Evolutionary conservation across 2,797 vertebrate species (phyloP).

Genomic region (Tadarida brasiliensis): DNA sequence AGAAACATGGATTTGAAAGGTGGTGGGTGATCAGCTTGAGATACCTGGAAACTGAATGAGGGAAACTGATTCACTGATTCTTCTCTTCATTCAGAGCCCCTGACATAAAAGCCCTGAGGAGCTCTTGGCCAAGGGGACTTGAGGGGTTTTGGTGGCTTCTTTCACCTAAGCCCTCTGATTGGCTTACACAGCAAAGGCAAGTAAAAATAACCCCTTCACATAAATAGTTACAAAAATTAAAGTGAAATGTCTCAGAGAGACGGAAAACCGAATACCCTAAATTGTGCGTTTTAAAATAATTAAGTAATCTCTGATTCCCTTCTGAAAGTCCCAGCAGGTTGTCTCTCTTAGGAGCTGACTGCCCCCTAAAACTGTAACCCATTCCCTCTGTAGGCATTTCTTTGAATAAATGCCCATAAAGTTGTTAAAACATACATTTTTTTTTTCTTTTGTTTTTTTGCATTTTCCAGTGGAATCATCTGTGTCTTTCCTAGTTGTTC

Average conservation of each 20-base stretch:
- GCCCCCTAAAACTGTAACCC: neutral
- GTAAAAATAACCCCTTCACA: constrained; percentile 17
- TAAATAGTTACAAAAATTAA: neutral
- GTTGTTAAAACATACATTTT: neutral
- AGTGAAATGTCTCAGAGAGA: constrained; percentile 1
- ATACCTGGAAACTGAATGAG: neutral
- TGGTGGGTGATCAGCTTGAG: neutral
- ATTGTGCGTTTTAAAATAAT: constrained; percentile 10
- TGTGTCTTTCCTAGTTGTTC: neutral
- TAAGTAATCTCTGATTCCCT: neutral
- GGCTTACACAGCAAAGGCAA: neutral
- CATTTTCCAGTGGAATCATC: neutral
- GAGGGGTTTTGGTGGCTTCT: neutral
- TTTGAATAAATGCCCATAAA: neutral
- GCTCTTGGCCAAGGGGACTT: neutral
- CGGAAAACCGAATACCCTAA: neutral
- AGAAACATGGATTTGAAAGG: neutral
- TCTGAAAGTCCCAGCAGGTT: neutral
- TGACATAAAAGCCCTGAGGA: neutral
- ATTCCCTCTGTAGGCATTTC: neutral
- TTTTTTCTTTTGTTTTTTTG: neutral
- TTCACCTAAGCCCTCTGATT: neutral
- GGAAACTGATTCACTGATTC: neutral
- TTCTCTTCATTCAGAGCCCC: neutral
- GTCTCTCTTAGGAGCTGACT: neutral